phyloP scores from a whole-genome alignment of 2,888 invertebrate genomes.

The Orchesella flavescens region DNA sequence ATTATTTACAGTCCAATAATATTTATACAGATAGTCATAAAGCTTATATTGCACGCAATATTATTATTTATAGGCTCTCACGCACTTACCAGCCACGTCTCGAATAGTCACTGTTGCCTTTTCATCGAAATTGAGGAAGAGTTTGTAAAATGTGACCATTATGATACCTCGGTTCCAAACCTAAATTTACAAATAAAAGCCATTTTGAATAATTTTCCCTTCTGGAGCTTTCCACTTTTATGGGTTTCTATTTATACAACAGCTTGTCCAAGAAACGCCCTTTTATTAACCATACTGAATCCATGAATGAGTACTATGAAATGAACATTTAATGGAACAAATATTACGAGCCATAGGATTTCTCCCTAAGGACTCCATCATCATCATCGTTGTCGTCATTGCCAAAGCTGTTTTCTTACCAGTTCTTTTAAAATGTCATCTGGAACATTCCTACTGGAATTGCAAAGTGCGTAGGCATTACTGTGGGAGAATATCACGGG shows the following conservation, averaged over 20 bases:
- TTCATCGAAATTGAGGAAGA: constrained; percentile 82
- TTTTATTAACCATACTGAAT: background rate
- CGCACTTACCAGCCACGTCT: constrained; percentile 84
- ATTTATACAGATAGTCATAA: background rate
- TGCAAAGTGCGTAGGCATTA: constrained; percentile 79
- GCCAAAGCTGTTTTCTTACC: constrained; percentile 74
- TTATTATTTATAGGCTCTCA: background rate
- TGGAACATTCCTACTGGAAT: constrained; percentile 78
- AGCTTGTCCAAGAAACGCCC: background rate
- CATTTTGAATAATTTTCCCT: constrained; percentile 5
- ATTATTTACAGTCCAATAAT: too few species aligned
- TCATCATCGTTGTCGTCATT: too few species aligned
- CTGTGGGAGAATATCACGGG: constrained; percentile 76
- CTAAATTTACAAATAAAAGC: constrained; percentile 73
- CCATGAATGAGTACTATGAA: too few species aligned
- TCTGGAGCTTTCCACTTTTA: background rate
- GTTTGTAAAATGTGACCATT: constrained; percentile 90
- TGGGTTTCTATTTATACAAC: background rate
- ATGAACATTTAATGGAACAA: too few species aligned
- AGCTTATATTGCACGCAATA: constrained; percentile 1
- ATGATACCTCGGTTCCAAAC: constrained; percentile 87
- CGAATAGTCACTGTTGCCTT: constrained; percentile 81
- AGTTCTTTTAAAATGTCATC: constrained; percentile 79
- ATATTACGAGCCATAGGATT: too few species aligned
- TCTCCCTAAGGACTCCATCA: background rate